Percentiles rank a stretch among this genome's conserved stretches.
These are phyloP conservation scores for Eunapius fragilis DNA, from an alignment of 37 sponge, comb jelly and placozoan genomes.

Conservation along the genomic window DNA sequence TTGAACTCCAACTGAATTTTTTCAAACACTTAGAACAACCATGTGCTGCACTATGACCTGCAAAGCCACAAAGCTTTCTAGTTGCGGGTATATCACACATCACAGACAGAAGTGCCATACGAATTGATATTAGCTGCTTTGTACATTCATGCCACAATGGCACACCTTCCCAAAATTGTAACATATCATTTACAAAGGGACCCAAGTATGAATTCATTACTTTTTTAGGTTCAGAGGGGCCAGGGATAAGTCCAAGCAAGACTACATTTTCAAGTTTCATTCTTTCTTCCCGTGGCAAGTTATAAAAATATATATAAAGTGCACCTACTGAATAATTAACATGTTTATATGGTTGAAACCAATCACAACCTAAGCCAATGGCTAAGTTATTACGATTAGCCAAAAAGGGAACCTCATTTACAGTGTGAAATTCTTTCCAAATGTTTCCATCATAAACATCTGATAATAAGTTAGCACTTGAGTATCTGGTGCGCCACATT, in stretches of 20 bases:
- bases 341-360: constrained; percentile 47
- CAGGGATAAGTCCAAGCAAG: constrained; percentile 34
- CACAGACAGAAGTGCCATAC: constrained; percentile 21
- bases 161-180: constrained; percentile 15
- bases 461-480: neutral
- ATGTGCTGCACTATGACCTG: constrained; percentile 32
- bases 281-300: constrained; percentile 27
- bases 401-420: constrained; percentile 11
- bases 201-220: constrained; percentile 9
- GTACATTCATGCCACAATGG: neutral
- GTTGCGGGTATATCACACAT: constrained; percentile 50
- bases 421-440: constrained; percentile 26
- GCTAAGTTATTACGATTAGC: neutral
- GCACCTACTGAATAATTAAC: constrained; percentile 28
- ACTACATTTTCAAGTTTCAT: constrained; percentile 21
- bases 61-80: constrained; percentile 60
- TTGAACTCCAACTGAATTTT: constrained; percentile 9
- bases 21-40: constrained; percentile 47
- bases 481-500: no score
- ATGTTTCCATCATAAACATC: constrained; percentile 49
- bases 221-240: constrained; percentile 17
- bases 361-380: constrained; percentile 25
- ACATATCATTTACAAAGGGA: constrained; percentile 43
- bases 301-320: constrained; percentile 13
- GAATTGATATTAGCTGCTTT: neutral